These are phyloP conservation scores for Margaritifera margaritifera DNA, from an alignment of 2,888 invertebrate species.

Conservation along the genomic window DNA sequence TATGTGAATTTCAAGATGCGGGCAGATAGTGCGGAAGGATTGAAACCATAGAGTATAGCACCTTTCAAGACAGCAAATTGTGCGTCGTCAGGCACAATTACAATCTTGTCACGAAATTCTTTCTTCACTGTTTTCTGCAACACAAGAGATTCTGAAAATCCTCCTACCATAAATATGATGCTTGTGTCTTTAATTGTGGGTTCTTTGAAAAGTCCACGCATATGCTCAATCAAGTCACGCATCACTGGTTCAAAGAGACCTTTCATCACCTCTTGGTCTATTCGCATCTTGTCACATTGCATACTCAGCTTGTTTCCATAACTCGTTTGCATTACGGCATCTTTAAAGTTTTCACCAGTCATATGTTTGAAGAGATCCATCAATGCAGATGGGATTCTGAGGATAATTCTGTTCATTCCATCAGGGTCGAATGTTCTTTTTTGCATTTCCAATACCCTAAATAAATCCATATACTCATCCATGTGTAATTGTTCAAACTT, in stretches of 20 bases:
- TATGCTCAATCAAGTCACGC: constrained; percentile 1
- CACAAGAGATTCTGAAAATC: constrained; percentile 7
- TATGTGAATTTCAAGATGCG: constrained; percentile 11
- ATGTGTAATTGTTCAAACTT: constrained; percentile 3
- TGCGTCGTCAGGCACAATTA: constrained; percentile 8
- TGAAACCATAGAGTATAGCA: constrained; percentile 4
- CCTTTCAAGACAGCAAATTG: constrained; percentile 2
- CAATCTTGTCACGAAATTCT: constrained; percentile 1
- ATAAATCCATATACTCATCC: constrained; percentile 4
- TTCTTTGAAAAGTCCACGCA: constrained; percentile 1
- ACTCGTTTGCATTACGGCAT: no score
- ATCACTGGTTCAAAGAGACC: background rate
- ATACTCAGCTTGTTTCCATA: no score
- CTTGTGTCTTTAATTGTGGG: background rate
- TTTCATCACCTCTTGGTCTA: constrained; percentile 3
- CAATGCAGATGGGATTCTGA: background rate
- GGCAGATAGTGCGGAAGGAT: background rate
- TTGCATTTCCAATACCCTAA: constrained; percentile 5
- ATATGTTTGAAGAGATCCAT: no score
- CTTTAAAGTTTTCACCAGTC: no score
- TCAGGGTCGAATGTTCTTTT: constrained; percentile 3
- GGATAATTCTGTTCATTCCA: background rate
- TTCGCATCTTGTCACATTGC: background rate
- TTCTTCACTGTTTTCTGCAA: constrained; percentile 2
- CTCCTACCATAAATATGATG: constrained; percentile 9